Conservation (phyloP, 2,888 invertebrate genomes). For the Eueremaeus valkanovi region DNA sequence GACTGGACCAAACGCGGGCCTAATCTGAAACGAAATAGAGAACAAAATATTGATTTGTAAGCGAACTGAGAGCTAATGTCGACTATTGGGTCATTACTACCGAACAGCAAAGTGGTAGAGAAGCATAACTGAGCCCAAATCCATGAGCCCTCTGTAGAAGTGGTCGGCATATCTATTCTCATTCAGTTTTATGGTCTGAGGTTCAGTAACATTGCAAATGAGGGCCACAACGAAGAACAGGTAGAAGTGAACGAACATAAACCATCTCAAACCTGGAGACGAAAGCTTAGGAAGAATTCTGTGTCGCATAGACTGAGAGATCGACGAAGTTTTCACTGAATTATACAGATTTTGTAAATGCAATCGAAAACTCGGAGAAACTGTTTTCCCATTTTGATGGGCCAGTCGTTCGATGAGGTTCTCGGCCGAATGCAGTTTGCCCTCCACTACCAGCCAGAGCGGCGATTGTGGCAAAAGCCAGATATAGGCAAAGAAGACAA, state of each 20-base stretch:
- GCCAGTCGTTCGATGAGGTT: conserved; percentile 44
- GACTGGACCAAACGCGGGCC: conserved; percentile 39
- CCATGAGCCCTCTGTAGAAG: conserved; percentile 45
- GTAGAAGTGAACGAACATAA: conserved; percentile 40
- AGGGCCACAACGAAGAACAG: conserved; percentile 44
- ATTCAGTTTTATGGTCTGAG: conserved; percentile 43
- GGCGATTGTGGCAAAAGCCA: conserved; percentile 44
- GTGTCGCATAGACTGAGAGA: conserved; percentile 5
- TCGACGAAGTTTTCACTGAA: conserved; percentile 38
- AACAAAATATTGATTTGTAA: background rate
- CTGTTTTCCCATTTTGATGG: conserved; percentile 43
- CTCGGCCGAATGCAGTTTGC: conserved; percentile 40
- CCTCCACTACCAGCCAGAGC: conserved; percentile 41
- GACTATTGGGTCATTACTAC: conserved; percentile 28
- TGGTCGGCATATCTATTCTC: conserved; percentile 43
- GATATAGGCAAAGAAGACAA: conserved; percentile 46
- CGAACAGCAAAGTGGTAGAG: conserved; percentile 45
- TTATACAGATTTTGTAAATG: conserved; percentile 44
- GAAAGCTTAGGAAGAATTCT: conserved; percentile 38
- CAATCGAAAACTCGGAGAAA: conserved; percentile 44
- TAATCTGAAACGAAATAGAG: background rate
- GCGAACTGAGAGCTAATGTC: background rate
- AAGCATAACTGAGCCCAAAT: conserved; percentile 44
- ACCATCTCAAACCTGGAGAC: conserved; percentile 39
- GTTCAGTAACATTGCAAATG: conserved; percentile 41